Evolutionary conservation across 2,888 invertebrate species (phyloP), one percentile per base, ranked within the genome.

Genomic region (Dexiosoma caninum): DNA sequence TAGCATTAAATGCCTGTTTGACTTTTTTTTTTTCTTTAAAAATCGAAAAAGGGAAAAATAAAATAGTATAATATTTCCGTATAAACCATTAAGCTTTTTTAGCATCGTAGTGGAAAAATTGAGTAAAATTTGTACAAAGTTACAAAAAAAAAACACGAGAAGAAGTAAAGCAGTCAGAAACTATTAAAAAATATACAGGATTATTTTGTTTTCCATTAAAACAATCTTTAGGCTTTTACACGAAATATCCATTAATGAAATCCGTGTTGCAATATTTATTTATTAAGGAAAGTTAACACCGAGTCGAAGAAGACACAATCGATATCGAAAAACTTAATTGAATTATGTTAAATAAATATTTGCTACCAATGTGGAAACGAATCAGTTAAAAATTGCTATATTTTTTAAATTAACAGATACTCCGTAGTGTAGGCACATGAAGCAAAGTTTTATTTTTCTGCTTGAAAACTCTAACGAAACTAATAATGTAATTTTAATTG

Each of bases 221-320:
- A 23, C 55, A 32, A 67, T 69, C 62, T 69, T 55, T 53, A 23
- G 69, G 62, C 69, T 55, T 74, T 57, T 32, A 70, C 55, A 46
- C 53, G 16, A 57, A 66, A 78, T 64, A 40, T 71, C 42, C 70
- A 78, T 71, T 70, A 71, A 78, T 64, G 64, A 64, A 57, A 64
- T 49, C 40, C 64, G 59, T 57, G 57, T 71, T 64, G 57, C 49
- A 64, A 49, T 71, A 78, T 78, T 70, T 42, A 78, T 55, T 77
- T 62, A 62, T 69, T 69, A 51, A 70, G 35, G 32, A 32, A 77
- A 70, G 53, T 71, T 51, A 62, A 44, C 55, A 55, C 2, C 12
- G n/a, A 42, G 5, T 7, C 5, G 6, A 40, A 40, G 30, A 66
- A 49, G 16, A 59, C 21, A 21, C 6, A 42, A 72, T 10, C 8